Conservation (phyloP, 2,888 invertebrate species). For the Homarus gammarus region DNA sequence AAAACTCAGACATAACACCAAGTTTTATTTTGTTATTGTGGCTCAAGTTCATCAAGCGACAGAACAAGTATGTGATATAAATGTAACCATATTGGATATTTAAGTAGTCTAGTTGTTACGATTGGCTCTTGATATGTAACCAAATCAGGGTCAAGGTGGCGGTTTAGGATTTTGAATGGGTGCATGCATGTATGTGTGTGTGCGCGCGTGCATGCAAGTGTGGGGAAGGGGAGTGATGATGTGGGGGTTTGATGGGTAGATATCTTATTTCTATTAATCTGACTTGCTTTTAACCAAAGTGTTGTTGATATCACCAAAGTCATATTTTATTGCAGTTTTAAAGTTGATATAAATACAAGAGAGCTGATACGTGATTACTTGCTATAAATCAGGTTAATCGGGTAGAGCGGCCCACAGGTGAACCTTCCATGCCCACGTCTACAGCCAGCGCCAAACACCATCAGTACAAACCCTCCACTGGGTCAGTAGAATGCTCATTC, state of each 20-base stretch:
- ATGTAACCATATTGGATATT: constrained; percentile 17
- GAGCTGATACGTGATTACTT: constrained; percentile 35
- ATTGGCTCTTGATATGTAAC: constrained; percentile 1
- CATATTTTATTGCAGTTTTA: constrained; percentile 59
- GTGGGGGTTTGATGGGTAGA: constrained; percentile 44
- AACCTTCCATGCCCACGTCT: constrained; percentile 19
- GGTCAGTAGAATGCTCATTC: constrained; percentile 41
- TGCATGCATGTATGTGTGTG: constrained; percentile 22
- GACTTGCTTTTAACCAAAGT: constrained; percentile 55
- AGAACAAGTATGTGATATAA: constrained; percentile 47
- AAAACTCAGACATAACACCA: neutral
- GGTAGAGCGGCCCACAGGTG: constrained; percentile 22
- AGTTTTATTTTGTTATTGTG: constrained; percentile 13
- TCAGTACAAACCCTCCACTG: constrained; percentile 47
- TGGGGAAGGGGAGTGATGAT: constrained; percentile 36
- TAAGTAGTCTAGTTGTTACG: neutral
- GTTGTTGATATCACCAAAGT: constrained; percentile 59
- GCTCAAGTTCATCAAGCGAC: constrained; percentile 33
- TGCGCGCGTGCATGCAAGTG: constrained; percentile 19
- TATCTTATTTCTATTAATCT: constrained; percentile 46
- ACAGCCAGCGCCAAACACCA: constrained; percentile 52
- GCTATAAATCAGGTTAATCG: constrained; percentile 39
- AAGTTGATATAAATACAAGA: constrained; percentile 20
- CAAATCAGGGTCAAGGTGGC: constrained; percentile 3
- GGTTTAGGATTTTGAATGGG: constrained; percentile 11